phyloP scores from a whole-genome alignment of 1,140 invertebrate species.

The Drosophila asahinai region DNA sequence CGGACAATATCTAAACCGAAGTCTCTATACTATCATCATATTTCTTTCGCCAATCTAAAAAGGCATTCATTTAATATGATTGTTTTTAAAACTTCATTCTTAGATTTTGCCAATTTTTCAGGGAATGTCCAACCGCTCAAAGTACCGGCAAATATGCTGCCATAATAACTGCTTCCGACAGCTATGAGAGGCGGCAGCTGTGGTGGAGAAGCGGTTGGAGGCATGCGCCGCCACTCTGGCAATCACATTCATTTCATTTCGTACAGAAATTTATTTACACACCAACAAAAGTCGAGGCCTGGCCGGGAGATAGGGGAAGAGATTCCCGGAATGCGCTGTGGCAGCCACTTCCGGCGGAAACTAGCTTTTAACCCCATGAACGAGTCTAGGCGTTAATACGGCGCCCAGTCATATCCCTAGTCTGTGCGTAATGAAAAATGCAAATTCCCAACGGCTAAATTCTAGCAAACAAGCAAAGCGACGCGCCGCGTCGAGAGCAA shows the following conservation, averaged over 20 bases:
- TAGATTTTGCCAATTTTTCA: neutral
- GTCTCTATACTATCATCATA: neutral
- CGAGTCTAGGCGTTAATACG: conserved; percentile 82
- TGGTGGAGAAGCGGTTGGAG: conserved; percentile 18
- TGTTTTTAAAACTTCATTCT: conserved; percentile 4
- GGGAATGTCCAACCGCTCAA: conserved; percentile 10
- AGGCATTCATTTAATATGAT: neutral
- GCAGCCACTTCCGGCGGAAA: conserved; percentile 82
- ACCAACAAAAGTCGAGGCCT: conserved; percentile 32
- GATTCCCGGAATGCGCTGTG: conserved; percentile 58
- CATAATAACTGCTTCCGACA: conserved; percentile 77
- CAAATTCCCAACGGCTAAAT: conserved; percentile 83
- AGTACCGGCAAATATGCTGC: conserved; percentile 73
- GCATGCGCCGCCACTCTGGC: conserved; percentile 52
- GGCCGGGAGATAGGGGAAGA: neutral
- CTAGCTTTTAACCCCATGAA: conserved; percentile 84
- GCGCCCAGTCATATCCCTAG: conserved; percentile 48
- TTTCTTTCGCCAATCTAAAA: neutral
- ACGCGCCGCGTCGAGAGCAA: conserved; percentile 71
- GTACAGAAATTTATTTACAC: conserved; percentile 81
- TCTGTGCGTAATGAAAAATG: conserved; percentile 80
- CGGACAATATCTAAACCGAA: neutral
- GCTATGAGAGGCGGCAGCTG: conserved; percentile 24
- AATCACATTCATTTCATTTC: conserved; percentile 83
- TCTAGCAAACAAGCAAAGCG: conserved; percentile 81